Evolutionary conservation across 2,113 vertebrate species (phyloP).

Genomic region (Cranoglanis bouderius): DNA sequence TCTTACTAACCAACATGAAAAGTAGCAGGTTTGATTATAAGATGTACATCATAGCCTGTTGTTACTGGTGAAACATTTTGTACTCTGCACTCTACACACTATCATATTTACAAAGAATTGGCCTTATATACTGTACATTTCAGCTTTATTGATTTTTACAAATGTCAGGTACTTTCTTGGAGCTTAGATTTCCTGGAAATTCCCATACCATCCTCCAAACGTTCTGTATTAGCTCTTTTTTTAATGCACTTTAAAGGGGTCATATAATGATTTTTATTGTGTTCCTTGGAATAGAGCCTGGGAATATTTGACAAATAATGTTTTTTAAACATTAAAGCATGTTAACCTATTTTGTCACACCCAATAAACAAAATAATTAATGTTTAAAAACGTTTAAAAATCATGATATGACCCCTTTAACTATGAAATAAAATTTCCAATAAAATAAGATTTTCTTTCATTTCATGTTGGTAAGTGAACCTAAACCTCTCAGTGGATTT

Average conservation of each 20-base stretch:
- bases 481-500: conserved; percentile 6
- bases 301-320: no score
- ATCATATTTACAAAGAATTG: not conserved
- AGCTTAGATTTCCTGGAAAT: not conserved
- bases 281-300: no score
- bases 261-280: no score
- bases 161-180: not conserved
- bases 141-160: not conserved
- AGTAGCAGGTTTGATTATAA: not conserved
- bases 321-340: no score
- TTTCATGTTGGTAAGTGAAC: not conserved
- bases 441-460: conserved; percentile 11
- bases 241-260: no score
- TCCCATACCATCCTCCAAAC: not conserved
- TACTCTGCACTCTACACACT: not conserved
- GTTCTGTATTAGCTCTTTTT: not conserved
- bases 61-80: not conserved
- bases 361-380: no score
- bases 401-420: no score
- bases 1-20: not conserved
- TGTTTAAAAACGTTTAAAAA: no score
- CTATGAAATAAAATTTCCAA: not conserved
- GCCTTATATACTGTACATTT: not conserved
- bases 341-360: no score
- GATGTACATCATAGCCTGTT: not conserved